Conservation (phyloP, 1,140 invertebrate species). For the Procambarus clarkii region DNA sequence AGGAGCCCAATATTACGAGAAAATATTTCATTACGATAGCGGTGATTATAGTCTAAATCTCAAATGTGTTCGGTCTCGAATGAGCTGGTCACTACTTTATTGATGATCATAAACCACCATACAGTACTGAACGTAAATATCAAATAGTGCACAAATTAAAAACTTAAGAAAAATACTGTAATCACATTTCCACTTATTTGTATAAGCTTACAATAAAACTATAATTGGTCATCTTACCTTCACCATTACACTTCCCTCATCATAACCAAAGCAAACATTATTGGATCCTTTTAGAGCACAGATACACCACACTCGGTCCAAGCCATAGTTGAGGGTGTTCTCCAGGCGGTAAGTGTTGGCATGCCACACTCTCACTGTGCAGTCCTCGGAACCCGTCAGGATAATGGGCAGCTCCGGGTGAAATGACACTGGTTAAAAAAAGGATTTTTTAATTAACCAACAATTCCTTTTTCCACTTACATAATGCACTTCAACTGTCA, state of each 20-base stretch:
- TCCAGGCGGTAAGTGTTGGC: slow-evolving; percentile 97
- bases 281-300: slow-evolving; percentile 96
- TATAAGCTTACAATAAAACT: neutral
- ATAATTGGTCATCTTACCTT: slow-evolving; percentile 78
- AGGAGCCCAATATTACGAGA: neutral
- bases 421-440: slow-evolving; percentile 84
- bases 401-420: slow-evolving; percentile 99
- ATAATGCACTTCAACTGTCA: too few species aligned
- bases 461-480: too few species aligned
- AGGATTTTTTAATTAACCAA: neutral
- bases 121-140: too few species aligned
- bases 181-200: too few species aligned
- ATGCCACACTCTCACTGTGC: slow-evolving; percentile 97
- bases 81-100: too few species aligned
- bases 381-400: slow-evolving; percentile 98
- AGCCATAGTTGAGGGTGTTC: slow-evolving; percentile 97
- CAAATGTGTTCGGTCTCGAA: too few species aligned
- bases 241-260: slow-evolving; percentile 93
- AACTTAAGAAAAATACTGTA: too few species aligned
- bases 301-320: slow-evolving; percentile 98
- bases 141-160: too few species aligned
- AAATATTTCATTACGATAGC: too few species aligned
- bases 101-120: too few species aligned
- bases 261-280: slow-evolving; percentile 97
- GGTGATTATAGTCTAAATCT: too few species aligned